These are phyloP conservation scores for Pteronotus mesoamericanus DNA, from an alignment of 2,797 vertebrate genomes.

Conservation along the genomic window DNA sequence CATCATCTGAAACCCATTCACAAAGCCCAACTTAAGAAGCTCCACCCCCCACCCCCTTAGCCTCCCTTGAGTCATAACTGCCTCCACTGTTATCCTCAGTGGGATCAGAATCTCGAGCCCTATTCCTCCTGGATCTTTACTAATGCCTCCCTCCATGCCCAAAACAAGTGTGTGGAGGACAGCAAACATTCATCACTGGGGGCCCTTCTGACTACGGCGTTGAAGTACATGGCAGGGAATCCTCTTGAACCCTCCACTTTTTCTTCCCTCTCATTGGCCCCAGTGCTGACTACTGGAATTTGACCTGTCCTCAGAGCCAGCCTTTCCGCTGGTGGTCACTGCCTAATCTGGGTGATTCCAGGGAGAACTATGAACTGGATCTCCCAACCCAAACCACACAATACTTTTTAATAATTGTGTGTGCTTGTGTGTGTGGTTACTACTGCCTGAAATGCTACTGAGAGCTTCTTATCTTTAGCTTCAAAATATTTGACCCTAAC, in stretches of 20 bases:
- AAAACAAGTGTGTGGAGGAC: not conserved
- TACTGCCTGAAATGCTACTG: not conserved
- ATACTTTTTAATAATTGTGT: not conserved
- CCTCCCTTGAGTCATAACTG: not conserved
- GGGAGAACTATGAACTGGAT: not conserved
- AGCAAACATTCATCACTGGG: not conserved
- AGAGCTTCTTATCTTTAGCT: not conserved
- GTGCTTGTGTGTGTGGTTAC: not conserved
- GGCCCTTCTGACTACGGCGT: not conserved
- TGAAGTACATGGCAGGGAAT: not conserved
- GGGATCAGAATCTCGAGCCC: not conserved
- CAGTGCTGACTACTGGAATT: not conserved
- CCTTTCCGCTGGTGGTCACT: not conserved
- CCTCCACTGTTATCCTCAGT: not conserved
- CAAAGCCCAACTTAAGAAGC: not conserved
- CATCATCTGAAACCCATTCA: not conserved
- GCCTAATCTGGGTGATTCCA: not conserved
- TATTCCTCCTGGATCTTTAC: not conserved
- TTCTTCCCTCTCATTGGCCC: not conserved
- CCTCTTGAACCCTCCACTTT: not conserved
- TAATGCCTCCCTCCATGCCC: not conserved
- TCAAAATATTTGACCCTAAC: constrained; percentile 28
- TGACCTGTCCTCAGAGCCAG: not conserved
- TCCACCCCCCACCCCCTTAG: not conserved
- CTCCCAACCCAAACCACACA: not conserved